Percentiles rank a stretch among this genome's conserved stretches.
Evolutionary conservation across 2,797 vertebrate species (phyloP).

Genomic region (Rhinoraja longicauda): DNA sequence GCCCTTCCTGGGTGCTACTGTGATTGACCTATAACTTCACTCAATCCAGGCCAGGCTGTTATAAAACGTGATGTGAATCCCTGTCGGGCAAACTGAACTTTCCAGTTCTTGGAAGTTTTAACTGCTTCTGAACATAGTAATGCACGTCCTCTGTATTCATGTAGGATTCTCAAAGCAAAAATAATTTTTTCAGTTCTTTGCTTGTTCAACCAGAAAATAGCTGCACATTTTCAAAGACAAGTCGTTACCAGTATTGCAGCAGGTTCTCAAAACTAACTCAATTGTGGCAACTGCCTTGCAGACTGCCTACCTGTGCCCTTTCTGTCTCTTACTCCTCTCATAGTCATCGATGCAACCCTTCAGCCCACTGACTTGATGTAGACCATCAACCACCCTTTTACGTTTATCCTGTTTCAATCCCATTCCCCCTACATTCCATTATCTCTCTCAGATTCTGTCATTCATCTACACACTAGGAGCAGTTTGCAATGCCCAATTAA

Average conservation of each 20-base stretch:
- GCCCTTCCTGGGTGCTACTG: neutral
- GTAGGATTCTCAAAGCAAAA: neutral
- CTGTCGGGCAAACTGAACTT: neutral
- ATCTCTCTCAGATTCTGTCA: neutral
- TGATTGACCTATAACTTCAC: slow-evolving; percentile 27
- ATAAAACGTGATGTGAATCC: slow-evolving; percentile 3
- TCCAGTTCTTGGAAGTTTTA: slow-evolving; percentile 14
- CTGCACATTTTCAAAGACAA: slow-evolving; percentile 8
- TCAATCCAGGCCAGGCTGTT: neutral
- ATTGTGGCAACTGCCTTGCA: neutral
- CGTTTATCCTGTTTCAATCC: no score
- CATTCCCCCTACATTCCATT: neutral
- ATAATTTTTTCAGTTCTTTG: neutral
- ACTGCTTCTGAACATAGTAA: neutral
- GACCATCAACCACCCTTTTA: no score
- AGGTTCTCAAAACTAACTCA: neutral
- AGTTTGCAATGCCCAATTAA: no score
- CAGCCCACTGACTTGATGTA: no score
- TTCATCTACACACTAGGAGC: no score
- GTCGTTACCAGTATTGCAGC: neutral
- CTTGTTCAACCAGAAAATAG: neutral
- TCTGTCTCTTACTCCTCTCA: neutral
- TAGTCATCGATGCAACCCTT: no score
- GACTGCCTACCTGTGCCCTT: neutral
- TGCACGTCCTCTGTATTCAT: neutral